These are phyloP conservation scores for Carapus acus DNA, from an alignment of 2,797 vertebrate species.

Conservation along the genomic window DNA sequence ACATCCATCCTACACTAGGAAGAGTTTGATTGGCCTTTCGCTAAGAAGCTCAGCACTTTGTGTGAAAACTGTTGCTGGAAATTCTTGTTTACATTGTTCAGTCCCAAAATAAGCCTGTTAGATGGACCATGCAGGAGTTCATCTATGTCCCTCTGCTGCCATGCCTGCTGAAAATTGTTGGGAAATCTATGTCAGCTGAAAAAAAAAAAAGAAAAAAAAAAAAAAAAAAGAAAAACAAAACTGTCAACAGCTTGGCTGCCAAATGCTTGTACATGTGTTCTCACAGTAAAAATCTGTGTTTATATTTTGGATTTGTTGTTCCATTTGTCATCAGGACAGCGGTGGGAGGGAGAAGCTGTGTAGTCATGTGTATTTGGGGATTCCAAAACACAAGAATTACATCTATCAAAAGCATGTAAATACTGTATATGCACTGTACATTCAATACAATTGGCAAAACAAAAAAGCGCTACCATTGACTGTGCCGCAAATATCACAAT, in stretches of 20 bases:
- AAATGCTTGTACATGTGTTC: conserved; percentile 1
- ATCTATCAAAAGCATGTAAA: too few species aligned
- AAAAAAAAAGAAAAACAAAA: too few species aligned
- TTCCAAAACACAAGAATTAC: too few species aligned
- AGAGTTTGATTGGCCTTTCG: conserved; percentile 5
- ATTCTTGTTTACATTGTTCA: too few species aligned
- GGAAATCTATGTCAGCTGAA: conserved; percentile 16
- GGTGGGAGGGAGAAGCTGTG: not conserved
- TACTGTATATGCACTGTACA: too few species aligned
- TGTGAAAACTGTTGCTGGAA: conserved; percentile 4
- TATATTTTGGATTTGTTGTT: not conserved
- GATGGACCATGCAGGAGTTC: not conserved
- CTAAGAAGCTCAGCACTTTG: conserved; percentile 6
- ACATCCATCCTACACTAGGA: not conserved
- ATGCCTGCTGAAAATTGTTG: conserved; percentile 15
- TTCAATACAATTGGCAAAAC: too few species aligned
- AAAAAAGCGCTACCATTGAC: too few species aligned
- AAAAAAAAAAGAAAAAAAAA: too few species aligned
- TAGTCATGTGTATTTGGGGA: too few species aligned
- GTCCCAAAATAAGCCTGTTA: too few species aligned
- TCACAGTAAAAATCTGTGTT: not conserved
- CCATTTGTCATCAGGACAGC: not conserved
- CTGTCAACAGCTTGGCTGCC: conserved; percentile 2
- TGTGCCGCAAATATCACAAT: too few species aligned
- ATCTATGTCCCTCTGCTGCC: conserved; percentile 22